Evolutionary conservation across 2,888 invertebrate genomes (phyloP).

Genomic region (Capitulum mitella): DNA sequence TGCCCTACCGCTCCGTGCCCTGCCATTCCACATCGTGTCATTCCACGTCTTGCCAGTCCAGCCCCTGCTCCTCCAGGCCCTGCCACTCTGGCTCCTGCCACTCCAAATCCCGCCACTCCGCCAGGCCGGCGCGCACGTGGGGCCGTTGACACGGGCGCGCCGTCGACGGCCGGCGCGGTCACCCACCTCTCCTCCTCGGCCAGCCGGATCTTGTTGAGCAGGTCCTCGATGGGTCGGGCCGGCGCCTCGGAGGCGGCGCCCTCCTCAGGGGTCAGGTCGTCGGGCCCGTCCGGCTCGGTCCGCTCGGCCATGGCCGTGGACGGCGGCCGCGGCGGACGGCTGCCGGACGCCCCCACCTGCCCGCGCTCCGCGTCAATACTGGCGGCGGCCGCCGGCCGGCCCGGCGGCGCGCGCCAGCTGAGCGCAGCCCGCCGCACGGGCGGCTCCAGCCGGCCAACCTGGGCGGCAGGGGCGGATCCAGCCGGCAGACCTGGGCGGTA

Average conservation of each 20-base stretch:
- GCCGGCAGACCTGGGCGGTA: background rate
- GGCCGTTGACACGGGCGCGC: too few species aligned
- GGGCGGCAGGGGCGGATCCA: background rate
- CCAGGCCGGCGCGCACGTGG: too few species aligned
- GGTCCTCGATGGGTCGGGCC: conserved; percentile 13
- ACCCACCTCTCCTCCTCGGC: conserved; percentile 18
- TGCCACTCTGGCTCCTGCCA: too few species aligned
- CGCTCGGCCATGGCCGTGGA: background rate
- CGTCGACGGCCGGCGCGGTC: background rate
- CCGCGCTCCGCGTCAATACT: conserved; percentile 17
- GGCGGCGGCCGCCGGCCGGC: background rate
- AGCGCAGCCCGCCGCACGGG: background rate
- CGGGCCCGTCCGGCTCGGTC: background rate
- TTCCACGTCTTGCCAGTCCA: too few species aligned
- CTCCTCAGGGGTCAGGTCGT: background rate
- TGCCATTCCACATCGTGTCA: too few species aligned
- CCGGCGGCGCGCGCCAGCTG: background rate
- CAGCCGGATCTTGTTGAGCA: conserved; percentile 15
- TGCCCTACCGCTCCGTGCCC: too few species aligned
- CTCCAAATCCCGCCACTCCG: too few species aligned
- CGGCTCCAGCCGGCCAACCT: background rate
- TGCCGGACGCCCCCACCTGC: background rate
- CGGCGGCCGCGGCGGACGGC: background rate
- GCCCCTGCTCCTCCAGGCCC: too few species aligned
- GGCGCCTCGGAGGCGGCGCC: conserved; percentile 3